These are phyloP conservation scores for Lysiphlebus fabarum DNA, from an alignment of 1,140 invertebrate genomes.

Conservation along the genomic window DNA sequence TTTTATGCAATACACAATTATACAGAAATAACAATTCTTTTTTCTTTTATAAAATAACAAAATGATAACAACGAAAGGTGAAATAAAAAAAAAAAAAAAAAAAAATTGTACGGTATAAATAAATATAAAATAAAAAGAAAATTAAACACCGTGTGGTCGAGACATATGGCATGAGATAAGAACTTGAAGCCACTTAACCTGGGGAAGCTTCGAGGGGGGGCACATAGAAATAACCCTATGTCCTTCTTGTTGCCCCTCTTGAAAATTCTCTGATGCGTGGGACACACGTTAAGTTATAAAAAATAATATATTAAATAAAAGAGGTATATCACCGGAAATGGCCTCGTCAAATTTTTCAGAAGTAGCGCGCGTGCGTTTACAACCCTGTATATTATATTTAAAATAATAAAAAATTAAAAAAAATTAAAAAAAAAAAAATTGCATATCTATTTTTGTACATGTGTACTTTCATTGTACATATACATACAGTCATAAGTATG, in stretches of 20 bases:
- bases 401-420: too few relatives aligned
- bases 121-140: neutral
- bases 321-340: constrained; percentile 50
- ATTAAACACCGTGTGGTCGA: constrained; percentile 25
- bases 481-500: constrained; percentile 6
- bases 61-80: neutral
- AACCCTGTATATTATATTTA: too few relatives aligned
- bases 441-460: too few relatives aligned
- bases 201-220: constrained; percentile 50
- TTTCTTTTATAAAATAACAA: too few relatives aligned
- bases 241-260: neutral
- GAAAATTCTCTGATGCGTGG: constrained; percentile 42
- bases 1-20: too few relatives aligned
- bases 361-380: too few relatives aligned
- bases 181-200: constrained; percentile 19
- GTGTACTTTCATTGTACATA: too few relatives aligned
- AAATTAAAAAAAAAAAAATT: too few relatives aligned
- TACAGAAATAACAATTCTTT: too few relatives aligned
- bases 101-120: neutral
- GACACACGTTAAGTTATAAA: constrained; percentile 25
- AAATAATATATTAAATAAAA: constrained; percentile 38
- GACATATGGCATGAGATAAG: constrained; percentile 45
- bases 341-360: constrained; percentile 9
- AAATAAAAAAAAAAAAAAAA: constrained; percentile 3
- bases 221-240: neutral